A percentile compares a stretch with the other conserved stretches of the same genome.
phyloP scores from a whole-genome alignment of 1,140 invertebrate species.

The honey bee (Apis mellifera) region Amel_HAv3.1 CM009937.2:13587501-13588000 shows the following conservation, averaged over 20 bases:
- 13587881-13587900: slow-evolving; percentile 24
- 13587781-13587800: slow-evolving; percentile 7
- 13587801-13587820: slow-evolving; percentile 16
- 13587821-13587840: slow-evolving; percentile 47
- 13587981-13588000: slow-evolving; percentile 85
- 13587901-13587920: slow-evolving; percentile 42
- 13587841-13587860: background rate
- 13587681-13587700: background rate
- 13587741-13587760: too few relatives aligned
- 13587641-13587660: too few relatives aligned
- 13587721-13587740: background rate
- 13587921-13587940: slow-evolving; percentile 84
- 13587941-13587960: slow-evolving; percentile 84
- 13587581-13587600: slow-evolving; percentile 2
- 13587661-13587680: too few relatives aligned
- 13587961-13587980: slow-evolving; percentile 82
- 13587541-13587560: slow-evolving; percentile 10
- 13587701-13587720: too few relatives aligned
- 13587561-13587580: background rate
- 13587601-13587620: background rate
- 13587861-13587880: background rate
- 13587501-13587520: background rate
- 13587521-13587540: slow-evolving; percentile 22
- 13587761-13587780: slow-evolving; percentile 52
- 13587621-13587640: too few relatives aligned